Conservation (phyloP, 2,113 vertebrate genomes). For the Spheniscus mendiculus region DNA sequence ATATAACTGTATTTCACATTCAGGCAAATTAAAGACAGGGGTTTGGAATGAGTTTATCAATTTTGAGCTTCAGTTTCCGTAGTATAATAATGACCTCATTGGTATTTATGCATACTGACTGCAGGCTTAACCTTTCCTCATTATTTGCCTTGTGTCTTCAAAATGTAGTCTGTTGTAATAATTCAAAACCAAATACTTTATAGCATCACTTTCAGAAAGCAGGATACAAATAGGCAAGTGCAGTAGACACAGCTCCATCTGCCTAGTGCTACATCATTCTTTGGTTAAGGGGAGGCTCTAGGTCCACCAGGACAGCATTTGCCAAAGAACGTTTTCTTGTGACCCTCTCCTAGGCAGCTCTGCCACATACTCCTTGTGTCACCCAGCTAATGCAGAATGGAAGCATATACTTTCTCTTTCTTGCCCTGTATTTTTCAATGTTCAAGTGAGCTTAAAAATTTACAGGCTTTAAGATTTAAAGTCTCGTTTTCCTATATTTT, state of each 20-base stretch:
- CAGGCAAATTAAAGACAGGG: background rate
- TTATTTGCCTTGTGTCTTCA: background rate
- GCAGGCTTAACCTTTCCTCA: background rate
- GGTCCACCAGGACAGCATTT: background rate
- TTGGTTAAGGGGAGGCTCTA: background rate
- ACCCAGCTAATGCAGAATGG: background rate
- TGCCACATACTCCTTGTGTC: background rate
- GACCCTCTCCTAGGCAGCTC: background rate
- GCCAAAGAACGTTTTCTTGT: background rate
- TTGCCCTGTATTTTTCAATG: background rate
- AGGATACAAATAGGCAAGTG: background rate
- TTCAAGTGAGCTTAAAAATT: background rate
- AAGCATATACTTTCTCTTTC: background rate
- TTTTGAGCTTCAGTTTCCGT: background rate
- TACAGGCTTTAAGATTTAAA: background rate
- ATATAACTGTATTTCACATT: background rate
- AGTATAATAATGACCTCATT: background rate
- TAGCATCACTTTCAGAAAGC: background rate
- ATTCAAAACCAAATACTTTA: background rate
- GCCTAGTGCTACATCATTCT: background rate
- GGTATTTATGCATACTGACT: background rate
- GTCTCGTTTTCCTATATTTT: background rate
- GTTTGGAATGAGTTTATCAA: background rate
- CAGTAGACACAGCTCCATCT: background rate
- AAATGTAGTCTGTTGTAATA: background rate